These are phyloP conservation scores for Entomobrya multifasciata DNA, from an alignment of 2,888 invertebrate genomes.

Conservation along the genomic window DNA sequence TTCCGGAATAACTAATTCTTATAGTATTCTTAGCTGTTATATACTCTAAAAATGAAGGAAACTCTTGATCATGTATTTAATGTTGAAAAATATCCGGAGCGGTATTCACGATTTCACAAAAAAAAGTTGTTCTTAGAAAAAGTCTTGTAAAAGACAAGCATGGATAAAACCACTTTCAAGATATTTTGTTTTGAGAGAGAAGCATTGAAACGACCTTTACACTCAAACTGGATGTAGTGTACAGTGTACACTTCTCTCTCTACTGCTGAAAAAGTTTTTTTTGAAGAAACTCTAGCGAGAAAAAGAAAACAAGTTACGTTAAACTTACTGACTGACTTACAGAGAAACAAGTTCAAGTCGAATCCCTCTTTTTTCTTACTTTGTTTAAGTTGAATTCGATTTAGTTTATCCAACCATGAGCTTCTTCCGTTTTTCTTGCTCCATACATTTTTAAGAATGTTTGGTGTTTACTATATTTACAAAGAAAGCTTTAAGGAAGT, in stretches of 20 bases:
- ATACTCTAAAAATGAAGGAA: no score
- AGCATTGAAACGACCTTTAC: background rate
- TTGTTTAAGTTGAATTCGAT: conserved; percentile 43
- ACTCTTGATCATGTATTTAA: no score
- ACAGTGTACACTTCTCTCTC: background rate
- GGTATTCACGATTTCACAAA: background rate
- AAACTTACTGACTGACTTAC: conserved; percentile 37
- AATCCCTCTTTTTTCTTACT: conserved; percentile 26
- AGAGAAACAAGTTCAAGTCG: conserved; percentile 34
- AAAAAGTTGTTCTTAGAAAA: background rate
- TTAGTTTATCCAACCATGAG: conserved; percentile 38
- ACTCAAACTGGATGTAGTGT: background rate
- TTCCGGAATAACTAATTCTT: background rate
- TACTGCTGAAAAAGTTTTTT: background rate
- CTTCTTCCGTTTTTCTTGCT: conserved; percentile 31
- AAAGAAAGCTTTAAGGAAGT: no score
- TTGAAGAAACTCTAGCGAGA: conserved; percentile 16
- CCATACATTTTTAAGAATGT: no score
- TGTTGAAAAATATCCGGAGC: no score
- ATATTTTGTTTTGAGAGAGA: background rate
- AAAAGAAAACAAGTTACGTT: conserved; percentile 30
- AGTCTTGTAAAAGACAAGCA: background rate
- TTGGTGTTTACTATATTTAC: no score
- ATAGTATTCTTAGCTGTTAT: background rate
- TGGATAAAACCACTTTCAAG: background rate